These are phyloP conservation scores for Addax nasomaculatus DNA, from an alignment of 2,113 vertebrate species.

Conservation along the genomic window DNA sequence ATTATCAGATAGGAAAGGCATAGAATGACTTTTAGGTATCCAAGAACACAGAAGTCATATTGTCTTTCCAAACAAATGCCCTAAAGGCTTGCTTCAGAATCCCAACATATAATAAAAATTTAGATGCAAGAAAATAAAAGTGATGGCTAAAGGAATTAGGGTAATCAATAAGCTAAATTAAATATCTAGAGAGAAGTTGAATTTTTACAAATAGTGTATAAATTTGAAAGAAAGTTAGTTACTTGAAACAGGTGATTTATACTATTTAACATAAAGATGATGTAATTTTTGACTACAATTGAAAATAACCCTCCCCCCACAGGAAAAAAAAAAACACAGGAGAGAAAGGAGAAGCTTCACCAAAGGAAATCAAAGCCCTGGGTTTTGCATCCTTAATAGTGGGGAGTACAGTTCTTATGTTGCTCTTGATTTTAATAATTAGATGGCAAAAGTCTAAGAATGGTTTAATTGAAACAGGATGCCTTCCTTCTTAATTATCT, in stretches of 20 bases:
- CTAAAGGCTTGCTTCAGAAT: neutral
- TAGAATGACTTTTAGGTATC: neutral
- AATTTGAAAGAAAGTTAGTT: conserved; percentile 46
- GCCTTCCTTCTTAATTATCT: conserved; percentile 1
- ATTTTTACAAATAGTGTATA: conserved; percentile 2
- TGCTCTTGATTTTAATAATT: neutral
- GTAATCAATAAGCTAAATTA: neutral
- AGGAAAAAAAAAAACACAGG: neutral
- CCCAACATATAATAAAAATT: neutral
- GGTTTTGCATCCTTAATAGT: neutral
- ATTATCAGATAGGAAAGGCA: neutral
- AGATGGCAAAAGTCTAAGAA: neutral
- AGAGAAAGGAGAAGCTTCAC: neutral
- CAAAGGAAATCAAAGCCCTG: neutral
- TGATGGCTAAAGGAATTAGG: neutral
- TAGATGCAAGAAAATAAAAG: neutral
- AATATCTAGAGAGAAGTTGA: neutral
- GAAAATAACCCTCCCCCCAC: neutral
- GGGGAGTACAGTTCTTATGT: neutral
- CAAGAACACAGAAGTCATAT: neutral
- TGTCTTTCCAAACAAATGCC: neutral
- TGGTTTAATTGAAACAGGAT: neutral
- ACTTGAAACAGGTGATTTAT: neutral
- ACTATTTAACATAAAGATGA: neutral
- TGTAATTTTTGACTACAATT: neutral